Evolutionary conservation across 2,888 invertebrate genomes (phyloP), one percentile per base, ranked within the genome.

Genomic region (Temnothorax unifasciatus): DNA sequence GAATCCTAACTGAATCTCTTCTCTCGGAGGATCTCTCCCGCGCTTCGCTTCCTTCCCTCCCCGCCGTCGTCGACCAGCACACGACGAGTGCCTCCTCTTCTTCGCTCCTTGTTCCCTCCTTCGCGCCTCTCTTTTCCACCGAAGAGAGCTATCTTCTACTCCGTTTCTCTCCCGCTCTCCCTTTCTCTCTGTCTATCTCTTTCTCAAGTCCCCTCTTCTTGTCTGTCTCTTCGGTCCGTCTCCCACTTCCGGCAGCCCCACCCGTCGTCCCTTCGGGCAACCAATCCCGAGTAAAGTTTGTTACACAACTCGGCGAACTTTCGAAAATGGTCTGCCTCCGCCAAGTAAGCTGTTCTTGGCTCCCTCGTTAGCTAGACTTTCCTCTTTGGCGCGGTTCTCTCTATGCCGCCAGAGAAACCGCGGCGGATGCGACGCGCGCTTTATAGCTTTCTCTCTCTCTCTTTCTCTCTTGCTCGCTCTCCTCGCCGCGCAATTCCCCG

Each of bases 201-300:
- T 74, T 18, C 71, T 6, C 13, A 2, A 50, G 69, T 57, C 54
- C 59, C 84, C 71, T 63, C 73, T 59, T 73, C 84, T 82, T 73
- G 54, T 81, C 79, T 71, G 73, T 82, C 84, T 87, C 57, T 66
- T 84, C 68, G 38, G 64, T 83, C 85, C 68, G 73, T 77, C 83
- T 83, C 82, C 47, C 87, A 82, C 87, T 91, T 92, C 89, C 89
- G 89, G 75, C 90, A 82, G 89, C 90, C 92, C 92, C 92, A 92
- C 92, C 92, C 91, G 90, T 92, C 91, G 90, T 92, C 93, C 93
- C 93, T 92, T 93, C 92, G 91, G 93, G 94, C 94, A 93, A 94
- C 94, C 94, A 94, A 94, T 94, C 94, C 94, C 90, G 92, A 94
- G 93, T 93, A 94, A 94, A 94, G 94, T 94, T 94, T 94, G 94